A percentile compares a stretch with the other conserved stretches of the same genome.
phyloP scores from a whole-genome alignment of 2,113 vertebrate species.

The Gallinago undulata region DNA sequence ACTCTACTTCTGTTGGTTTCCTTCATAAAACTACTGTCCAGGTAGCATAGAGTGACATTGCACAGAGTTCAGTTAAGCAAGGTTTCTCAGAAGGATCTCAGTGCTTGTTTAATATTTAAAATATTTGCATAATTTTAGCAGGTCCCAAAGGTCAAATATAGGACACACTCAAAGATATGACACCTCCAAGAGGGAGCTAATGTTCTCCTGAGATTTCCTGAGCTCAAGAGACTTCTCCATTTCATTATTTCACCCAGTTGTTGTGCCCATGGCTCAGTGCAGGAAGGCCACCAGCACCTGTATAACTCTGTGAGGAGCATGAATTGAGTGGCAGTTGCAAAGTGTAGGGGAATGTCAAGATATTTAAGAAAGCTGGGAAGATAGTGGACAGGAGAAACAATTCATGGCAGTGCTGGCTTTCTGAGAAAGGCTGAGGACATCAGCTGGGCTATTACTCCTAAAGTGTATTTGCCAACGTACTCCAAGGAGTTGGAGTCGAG shows the following conservation, averaged over 20 bases:
- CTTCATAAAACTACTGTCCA: neutral
- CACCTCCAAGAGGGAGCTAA: neutral
- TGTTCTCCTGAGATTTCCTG: neutral
- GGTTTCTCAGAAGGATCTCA: neutral
- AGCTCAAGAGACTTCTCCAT: neutral
- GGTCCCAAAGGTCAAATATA: neutral
- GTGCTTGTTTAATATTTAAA: neutral
- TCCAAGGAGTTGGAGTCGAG: neutral
- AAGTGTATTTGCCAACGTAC: neutral
- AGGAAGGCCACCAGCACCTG: neutral
- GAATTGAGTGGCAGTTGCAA: neutral
- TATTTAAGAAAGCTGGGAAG: neutral
- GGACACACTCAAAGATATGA: neutral
- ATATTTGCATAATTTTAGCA: neutral
- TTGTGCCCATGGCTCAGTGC: neutral
- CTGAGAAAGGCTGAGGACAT: neutral
- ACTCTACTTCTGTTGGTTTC: neutral
- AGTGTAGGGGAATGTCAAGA: neutral
- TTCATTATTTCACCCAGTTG: neutral
- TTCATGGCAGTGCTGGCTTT: neutral
- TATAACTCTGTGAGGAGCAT: neutral
- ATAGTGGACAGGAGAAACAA: neutral
- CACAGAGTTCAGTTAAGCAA: neutral
- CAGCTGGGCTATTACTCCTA: neutral
- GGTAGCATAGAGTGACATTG: neutral